These are phyloP conservation scores for Euschistus heros DNA, from an alignment of 1,140 invertebrate species.

Conservation along the genomic window DNA sequence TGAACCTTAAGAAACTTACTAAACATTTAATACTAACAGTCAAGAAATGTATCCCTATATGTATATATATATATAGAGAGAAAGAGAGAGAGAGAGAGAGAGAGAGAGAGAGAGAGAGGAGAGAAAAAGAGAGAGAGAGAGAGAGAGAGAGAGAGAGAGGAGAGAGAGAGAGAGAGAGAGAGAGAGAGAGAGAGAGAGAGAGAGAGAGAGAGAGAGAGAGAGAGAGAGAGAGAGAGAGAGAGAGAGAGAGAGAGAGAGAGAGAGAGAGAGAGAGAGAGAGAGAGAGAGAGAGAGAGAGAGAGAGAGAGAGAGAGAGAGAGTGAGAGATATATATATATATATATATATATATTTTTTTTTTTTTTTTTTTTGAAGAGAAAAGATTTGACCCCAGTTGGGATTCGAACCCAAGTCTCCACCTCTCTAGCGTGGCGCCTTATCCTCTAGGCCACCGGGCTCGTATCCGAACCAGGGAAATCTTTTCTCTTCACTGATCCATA, in stretches of 20 bases:
- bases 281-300: too few species aligned
- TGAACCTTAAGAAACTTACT: too few species aligned
- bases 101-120: neutral
- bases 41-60: too few species aligned
- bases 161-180: slow-evolving; percentile 12
- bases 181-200: slow-evolving; percentile 15
- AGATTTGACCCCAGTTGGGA: too few species aligned
- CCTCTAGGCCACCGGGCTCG: too few species aligned
- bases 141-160: neutral
- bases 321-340: neutral
- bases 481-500: too few species aligned
- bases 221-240: slow-evolving; percentile 15
- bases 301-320: neutral
- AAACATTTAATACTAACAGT: too few species aligned
- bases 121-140: neutral
- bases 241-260: slow-evolving; percentile 10
- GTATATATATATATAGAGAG: neutral
- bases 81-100: neutral
- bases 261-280: neutral
- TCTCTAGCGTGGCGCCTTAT: too few species aligned
- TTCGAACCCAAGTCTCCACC: too few species aligned
- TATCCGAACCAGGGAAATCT: too few species aligned
- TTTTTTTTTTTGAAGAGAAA: too few species aligned
- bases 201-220: slow-evolving; percentile 15
- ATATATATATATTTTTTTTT: neutral